Percentiles rank a stretch among this genome's conserved stretches.
Conservation (phyloP, 2,113 vertebrate genomes). For the Chunga burmeisteri region DNA sequence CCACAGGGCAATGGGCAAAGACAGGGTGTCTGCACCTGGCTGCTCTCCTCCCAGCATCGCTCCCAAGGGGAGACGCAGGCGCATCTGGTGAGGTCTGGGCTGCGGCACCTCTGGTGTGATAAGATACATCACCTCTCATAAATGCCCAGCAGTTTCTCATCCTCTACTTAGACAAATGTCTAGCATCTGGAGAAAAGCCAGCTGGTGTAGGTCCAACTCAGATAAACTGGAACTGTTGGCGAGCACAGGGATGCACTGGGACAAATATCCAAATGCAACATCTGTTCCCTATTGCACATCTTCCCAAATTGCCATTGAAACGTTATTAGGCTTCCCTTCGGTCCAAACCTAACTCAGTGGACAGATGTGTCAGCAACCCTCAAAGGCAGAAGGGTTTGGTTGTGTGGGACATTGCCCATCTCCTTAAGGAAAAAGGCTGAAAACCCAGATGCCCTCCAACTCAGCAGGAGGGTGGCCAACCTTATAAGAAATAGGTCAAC, state of each 20-base stretch:
- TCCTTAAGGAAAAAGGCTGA: not conserved
- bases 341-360: not conserved
- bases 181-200: slow-evolving; percentile 2
- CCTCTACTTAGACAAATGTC: not conserved
- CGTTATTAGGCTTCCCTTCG: not conserved
- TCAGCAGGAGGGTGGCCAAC: not conserved
- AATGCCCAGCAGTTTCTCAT: not conserved
- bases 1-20: not conserved
- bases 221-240: not conserved
- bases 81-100: not conserved
- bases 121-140: not conserved
- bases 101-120: not conserved
- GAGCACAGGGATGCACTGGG: not conserved
- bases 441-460: not conserved
- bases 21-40: not conserved
- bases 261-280: not conserved
- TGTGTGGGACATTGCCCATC: not conserved
- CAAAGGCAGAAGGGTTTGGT: not conserved
- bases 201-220: not conserved
- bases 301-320: not conserved
- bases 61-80: not conserved
- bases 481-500: not conserved
- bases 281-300: slow-evolving; percentile 29
- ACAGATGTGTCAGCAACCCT: not conserved
- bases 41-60: not conserved